Evolutionary conservation across 1,140 invertebrate species (phyloP).

Genomic region (Manduca sexta): DNA sequence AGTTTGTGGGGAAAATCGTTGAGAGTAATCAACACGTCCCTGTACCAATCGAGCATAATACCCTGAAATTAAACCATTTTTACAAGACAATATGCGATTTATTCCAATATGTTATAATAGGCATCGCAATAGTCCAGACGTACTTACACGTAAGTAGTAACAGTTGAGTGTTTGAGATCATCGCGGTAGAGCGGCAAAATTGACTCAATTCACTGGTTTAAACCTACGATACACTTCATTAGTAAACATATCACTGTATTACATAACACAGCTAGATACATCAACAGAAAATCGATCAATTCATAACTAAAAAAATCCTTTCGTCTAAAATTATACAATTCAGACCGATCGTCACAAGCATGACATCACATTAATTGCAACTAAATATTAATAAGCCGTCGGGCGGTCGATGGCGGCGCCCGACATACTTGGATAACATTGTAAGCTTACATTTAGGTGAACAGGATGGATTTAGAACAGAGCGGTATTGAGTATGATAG

Average conservation of each 20-base stretch:
- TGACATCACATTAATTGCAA: slow-evolving; percentile 59
- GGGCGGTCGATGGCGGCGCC: not conserved
- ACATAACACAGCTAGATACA: slow-evolving; percentile 29
- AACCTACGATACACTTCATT: slow-evolving; percentile 30
- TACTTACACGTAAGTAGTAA: slow-evolving; percentile 39
- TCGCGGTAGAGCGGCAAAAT: slow-evolving; percentile 49
- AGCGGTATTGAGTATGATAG: slow-evolving; percentile 58
- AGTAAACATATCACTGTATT: slow-evolving; percentile 38
- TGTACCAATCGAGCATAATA: slow-evolving; percentile 3
- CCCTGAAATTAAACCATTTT: slow-evolving; percentile 26
- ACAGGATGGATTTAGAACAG: slow-evolving; percentile 60
- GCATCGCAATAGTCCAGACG: slow-evolving; percentile 17
- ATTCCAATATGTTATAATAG: slow-evolving; percentile 20
- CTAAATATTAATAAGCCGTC: slow-evolving; percentile 48
- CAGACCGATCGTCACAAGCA: slow-evolving; percentile 40
- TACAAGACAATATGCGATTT: slow-evolving; percentile 23
- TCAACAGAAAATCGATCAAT: slow-evolving; percentile 38
- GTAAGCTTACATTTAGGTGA: slow-evolving; percentile 54
- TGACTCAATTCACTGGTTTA: slow-evolving; percentile 57
- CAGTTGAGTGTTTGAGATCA: slow-evolving; percentile 61
- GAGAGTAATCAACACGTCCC: not conserved
- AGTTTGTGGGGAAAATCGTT: too few species aligned
- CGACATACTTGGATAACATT: slow-evolving; percentile 24
- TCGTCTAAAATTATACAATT: slow-evolving; percentile 41
- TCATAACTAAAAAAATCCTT: slow-evolving; percentile 37